Evolutionary conservation across 2,888 invertebrate species (phyloP).

Genomic region (Luffia ferchaultella): DNA sequence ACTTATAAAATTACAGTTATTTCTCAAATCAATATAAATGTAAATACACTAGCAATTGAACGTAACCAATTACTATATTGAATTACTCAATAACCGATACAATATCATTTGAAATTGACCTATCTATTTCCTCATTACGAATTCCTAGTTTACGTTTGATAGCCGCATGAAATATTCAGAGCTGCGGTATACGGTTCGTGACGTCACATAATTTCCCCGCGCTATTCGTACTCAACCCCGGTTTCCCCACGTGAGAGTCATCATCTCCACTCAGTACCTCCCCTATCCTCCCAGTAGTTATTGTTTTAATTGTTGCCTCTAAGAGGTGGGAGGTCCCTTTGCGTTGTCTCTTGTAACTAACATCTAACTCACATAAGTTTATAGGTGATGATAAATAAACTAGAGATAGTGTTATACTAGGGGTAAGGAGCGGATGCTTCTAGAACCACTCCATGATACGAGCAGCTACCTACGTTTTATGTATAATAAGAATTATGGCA

Average conservation of each 20-base stretch:
- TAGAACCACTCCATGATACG: too few species aligned
- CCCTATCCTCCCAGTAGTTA: slow-evolving; percentile 35
- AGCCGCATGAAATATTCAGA: slow-evolving; percentile 7
- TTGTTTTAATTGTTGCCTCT: slow-evolving; percentile 57
- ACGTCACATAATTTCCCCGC: slow-evolving; percentile 41
- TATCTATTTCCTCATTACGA: neutral
- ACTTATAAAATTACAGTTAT: too few species aligned
- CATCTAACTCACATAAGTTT: neutral
- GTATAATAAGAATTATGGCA: too few species aligned
- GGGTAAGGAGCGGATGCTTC: too few species aligned
- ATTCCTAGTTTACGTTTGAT: neutral
- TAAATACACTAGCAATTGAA: too few species aligned
- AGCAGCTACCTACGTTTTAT: too few species aligned
- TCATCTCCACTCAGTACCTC: slow-evolving; percentile 54
- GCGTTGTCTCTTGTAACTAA: neutral
- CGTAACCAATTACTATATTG: neutral
- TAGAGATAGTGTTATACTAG: too few species aligned
- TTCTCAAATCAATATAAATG: too few species aligned
- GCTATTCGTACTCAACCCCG: neutral
- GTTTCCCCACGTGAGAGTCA: slow-evolving; percentile 22
- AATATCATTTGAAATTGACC: neutral
- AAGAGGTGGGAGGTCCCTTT: slow-evolving; percentile 30
- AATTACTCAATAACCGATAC: neutral
- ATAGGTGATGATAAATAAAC: neutral
- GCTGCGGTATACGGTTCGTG: slow-evolving; percentile 20